These are phyloP conservation scores for Catostylus mosaicus DNA, from an alignment of 30 jellyfish, hydroid and myxozoan species.

Conservation along the genomic window DNA sequence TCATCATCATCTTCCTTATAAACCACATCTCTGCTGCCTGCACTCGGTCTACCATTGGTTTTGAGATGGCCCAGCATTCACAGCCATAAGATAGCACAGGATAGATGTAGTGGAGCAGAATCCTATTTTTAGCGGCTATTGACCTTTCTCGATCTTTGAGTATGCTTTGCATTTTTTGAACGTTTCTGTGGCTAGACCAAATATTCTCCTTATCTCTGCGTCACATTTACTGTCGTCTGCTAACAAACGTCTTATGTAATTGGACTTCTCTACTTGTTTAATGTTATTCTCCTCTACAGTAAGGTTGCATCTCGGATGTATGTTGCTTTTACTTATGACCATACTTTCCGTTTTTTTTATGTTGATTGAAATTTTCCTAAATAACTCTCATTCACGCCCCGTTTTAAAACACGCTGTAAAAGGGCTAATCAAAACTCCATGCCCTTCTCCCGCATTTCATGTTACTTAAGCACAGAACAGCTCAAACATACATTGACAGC, in stretches of 20 bases:
- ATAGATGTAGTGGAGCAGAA: slow-evolving; percentile 7
- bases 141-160: slow-evolving; percentile 16
- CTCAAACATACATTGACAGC: too few relatives aligned
- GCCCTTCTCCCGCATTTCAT: too few relatives aligned
- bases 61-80: slow-evolving; percentile 28
- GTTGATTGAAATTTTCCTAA: not conserved
- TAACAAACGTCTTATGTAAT: not conserved
- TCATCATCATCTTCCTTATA: not conserved
- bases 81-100: slow-evolving; percentile 26
- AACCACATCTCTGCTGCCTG: slow-evolving; percentile 23
- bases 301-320: slow-evolving; percentile 8
- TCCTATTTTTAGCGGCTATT: slow-evolving; percentile 14
- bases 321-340: slow-evolving; percentile 9
- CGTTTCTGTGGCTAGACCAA: slow-evolving; percentile 9
- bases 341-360: slow-evolving; percentile 12
- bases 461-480: too few relatives aligned
- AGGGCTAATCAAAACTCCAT: too few relatives aligned
- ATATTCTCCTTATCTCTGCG: slow-evolving; percentile 12
- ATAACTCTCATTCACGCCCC: too few relatives aligned
- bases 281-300: slow-evolving; percentile 5
- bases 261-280: slow-evolving; percentile 13
- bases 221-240: slow-evolving; percentile 23
- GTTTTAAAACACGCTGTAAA: too few relatives aligned
- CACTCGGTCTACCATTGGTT: slow-evolving; percentile 18
- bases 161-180: slow-evolving; percentile 15